Evolutionary conservation across 2,113 vertebrate species (phyloP).

Genomic region (Bungarus multicinctus): DNA sequence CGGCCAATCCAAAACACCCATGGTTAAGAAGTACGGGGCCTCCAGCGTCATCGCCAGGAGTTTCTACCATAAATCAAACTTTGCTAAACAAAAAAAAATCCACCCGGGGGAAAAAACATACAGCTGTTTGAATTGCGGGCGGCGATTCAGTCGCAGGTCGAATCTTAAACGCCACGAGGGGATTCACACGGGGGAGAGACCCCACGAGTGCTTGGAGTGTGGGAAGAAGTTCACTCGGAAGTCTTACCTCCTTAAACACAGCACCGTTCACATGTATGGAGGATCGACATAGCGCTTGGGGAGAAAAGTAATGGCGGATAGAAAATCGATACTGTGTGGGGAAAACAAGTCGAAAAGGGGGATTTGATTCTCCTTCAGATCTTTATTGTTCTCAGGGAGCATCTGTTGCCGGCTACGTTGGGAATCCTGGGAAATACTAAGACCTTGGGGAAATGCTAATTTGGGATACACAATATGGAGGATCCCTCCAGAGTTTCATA

Average conservation of each 20-base stretch:
- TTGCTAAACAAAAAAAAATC: constrained; percentile 20
- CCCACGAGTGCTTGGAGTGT: constrained; percentile 72
- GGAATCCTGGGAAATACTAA: neutral
- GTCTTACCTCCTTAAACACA: constrained; percentile 80
- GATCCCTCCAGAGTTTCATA: neutral
- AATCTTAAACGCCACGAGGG: constrained; percentile 63
- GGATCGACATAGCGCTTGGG: neutral
- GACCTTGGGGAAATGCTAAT: neutral
- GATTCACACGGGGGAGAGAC: constrained; percentile 53
- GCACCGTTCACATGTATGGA: constrained; percentile 67
- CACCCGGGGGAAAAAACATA: constrained; percentile 31
- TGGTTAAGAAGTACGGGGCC: neutral
- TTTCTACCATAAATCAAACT: neutral
- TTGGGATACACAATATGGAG: neutral
- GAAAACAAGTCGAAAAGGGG: neutral
- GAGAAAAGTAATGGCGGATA: neutral
- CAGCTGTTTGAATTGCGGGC: constrained; percentile 58
- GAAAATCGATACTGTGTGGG: neutral
- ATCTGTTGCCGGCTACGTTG: neutral
- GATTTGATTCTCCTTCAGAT: neutral
- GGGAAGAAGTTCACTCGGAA: constrained; percentile 85
- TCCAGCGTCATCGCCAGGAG: neutral
- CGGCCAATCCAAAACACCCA: neutral
- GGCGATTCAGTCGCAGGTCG: constrained; percentile 61
- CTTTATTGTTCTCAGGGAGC: neutral